Evolutionary conservation across 2,113 vertebrate species (phyloP), one percentile per base, ranked within the genome.

Genomic region (Microtus oregoni): DNA sequence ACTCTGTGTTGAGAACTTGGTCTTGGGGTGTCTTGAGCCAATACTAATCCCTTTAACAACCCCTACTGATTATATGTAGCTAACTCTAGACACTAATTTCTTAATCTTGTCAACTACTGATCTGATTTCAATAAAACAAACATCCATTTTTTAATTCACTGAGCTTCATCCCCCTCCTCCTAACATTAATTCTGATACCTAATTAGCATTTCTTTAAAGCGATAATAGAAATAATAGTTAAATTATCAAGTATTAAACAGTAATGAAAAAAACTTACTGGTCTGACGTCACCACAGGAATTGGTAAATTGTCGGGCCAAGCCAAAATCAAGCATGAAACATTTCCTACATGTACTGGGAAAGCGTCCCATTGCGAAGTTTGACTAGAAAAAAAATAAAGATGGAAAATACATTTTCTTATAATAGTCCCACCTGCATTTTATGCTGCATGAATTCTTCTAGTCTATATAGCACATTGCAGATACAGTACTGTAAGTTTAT

Each of bases 301-400:
- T 99, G 98, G 99, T 99, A 98, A 99, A 99, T 95, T 99, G 99
- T 61, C 99, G 99, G 79, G 99, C 99, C 97, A 99, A 99, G 98
- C 99, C 99, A 96, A 99, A 99, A 98, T 99, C 99, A 98, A 99
- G 98, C 99, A 99, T 99, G 96, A 99, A 99, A 98, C 99, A 99
- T 96, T 99, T 99, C 89, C 99, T 99, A 97, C 99, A 99, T 24
- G 99, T 99, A 97, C 99, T 99, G 90, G 99, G 99, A 98, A 99
- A 99, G 75, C 99, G 99, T 91, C 99, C 99, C 99, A 99, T 99
- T 76, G 99, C 99, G 19, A 99, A 99, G 97, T 99, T 99, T 28
- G 99, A 99, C 99, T 99, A 97, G 96, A 96, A 98, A 85, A 85
- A 58, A 97, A 97, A 96, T 90, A 97, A 98, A 97, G 7, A 97